Evolutionary conservation across 2,113 vertebrate genomes (phyloP), one percentile per base, ranked within the genome.

Genomic region (Nibea albiflora): DNA sequence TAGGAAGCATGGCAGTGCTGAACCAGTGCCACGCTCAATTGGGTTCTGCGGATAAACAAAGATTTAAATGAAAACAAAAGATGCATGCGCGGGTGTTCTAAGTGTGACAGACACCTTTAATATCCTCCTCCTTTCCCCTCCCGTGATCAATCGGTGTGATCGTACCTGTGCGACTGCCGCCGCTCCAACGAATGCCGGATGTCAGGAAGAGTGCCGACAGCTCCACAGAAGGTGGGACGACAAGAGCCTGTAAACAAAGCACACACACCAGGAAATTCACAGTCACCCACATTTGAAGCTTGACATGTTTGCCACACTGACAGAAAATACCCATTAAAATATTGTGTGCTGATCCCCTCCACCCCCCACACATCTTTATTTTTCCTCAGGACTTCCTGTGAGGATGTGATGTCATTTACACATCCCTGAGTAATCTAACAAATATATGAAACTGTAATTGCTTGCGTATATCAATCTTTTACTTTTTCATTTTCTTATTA

Each of bases 21-120:
- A 60, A 76, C 58, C 78, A 84, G 57, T 56, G 61, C n/a, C 35
- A 26, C 1, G 47, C 52, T 67, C 85, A 4, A 96, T 96, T 95
- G 96, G 80, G 86, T 85, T 71, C 62, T 28, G 19, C 5, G 39
- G 72, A 75, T 74, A 82, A 86, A 79, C 57, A 76, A 84, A 88
- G 64, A 80, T 78, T 85, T 58, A 44, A 84, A 85, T 71, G 78
- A 89, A 84, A 89, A 77, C 54, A 66, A 83, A 90, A 70, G 68
- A 79, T 54, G 87, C 74, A 73, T 95, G 96, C 92, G 93, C 16
- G 49, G 65, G 86, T 93, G 93, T 39, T 3, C 92, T 92, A 91
- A 90, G 92, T 90, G 94, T 96, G 96, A 96, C 96, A 96, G 96
- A 94, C 95, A 95, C 91, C 94, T 95, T 94, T 93, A 95, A 96